Evolutionary conservation across 2,113 vertebrate species (phyloP).

Genomic region (Lipophrys pholis): DNA sequence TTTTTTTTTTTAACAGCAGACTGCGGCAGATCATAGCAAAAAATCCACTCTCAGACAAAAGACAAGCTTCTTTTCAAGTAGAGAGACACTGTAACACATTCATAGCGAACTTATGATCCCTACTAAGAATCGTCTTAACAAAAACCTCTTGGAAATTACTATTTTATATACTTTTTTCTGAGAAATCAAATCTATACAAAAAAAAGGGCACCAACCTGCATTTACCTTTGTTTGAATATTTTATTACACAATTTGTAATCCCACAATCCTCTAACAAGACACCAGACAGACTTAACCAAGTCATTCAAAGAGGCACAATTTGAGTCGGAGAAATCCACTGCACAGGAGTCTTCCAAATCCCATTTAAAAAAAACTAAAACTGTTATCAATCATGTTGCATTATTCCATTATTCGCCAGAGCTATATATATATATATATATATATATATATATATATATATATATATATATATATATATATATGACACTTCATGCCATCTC

Average conservation of each 20-base stretch:
- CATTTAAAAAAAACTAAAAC: background rate
- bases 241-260: conserved; percentile 13
- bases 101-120: conserved; percentile 7
- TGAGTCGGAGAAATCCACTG: background rate
- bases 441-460: no score
- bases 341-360: background rate
- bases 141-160: conserved; percentile 6
- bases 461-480: background rate
- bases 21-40: background rate
- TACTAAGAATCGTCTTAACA: background rate
- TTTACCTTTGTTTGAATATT: conserved; percentile 9
- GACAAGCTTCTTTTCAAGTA: background rate
- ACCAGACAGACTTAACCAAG: conserved; percentile 2
- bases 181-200: background rate
- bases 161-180: conserved; percentile 8
- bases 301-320: conserved; percentile 1
- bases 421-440: background rate
- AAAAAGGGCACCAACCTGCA: background rate
- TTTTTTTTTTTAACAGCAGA: conserved; percentile 36
- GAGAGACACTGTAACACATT: conserved; percentile 8
- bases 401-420: background rate
- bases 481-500: no score
- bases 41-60: conserved; percentile 11
- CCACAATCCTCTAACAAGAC: conserved; percentile 9
- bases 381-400: background rate